These are phyloP conservation scores for Rhinolophus sinicus DNA, from an alignment of 2,113 vertebrate genomes.

Conservation along the genomic window DNA sequence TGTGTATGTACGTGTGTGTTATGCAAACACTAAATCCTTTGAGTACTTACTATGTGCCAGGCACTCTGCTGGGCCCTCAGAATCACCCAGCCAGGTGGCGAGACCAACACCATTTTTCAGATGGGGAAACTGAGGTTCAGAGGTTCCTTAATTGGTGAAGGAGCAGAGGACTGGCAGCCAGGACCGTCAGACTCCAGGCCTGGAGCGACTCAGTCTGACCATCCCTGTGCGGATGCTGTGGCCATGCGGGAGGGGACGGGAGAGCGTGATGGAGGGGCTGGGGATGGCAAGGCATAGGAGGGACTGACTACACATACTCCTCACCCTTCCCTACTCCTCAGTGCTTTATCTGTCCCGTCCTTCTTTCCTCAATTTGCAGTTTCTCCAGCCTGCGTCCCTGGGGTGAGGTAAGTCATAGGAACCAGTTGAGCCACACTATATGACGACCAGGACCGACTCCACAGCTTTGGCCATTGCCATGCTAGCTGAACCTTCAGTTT, in stretches of 20 bases:
- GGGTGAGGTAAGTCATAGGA: not conserved
- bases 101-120: not conserved
- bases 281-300: not conserved
- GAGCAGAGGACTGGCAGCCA: not conserved
- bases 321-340: too few relatives aligned
- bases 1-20: too few relatives aligned
- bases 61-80: not conserved
- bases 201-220: not conserved
- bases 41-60: not conserved
- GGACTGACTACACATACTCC: fast-evolving
- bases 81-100: not conserved
- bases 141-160: not conserved
- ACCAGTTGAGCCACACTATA: not conserved
- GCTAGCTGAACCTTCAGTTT: not conserved
- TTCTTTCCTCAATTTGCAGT: not conserved
- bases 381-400: not conserved
- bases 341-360: not conserved
- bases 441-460: not conserved
- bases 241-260: not conserved
- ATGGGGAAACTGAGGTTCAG: slow-evolving; percentile 32
- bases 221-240: fast-evolving
- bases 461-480: not conserved
- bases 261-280: not conserved
- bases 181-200: not conserved
- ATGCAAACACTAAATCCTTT: not conserved